Base-by-base conservation (phyloP, 2,113 vertebrate genomes). In the Poeciliopsis retropinna region DNA sequence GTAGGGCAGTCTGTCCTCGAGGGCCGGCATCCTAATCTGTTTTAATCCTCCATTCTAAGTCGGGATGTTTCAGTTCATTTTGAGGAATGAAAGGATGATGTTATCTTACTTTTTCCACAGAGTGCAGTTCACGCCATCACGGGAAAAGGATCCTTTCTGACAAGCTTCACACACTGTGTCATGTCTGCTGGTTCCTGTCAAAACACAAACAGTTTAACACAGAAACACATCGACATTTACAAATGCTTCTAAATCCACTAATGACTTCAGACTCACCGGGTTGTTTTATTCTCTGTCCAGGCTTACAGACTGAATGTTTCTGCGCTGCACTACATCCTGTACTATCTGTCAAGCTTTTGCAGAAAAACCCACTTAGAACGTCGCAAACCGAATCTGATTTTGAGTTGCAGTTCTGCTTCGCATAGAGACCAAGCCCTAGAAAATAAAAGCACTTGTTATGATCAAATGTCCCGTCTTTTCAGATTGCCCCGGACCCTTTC, bases 91-190 rank as follows among this genome's bases (percentile, higher is more conserved):
- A 57, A 57, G 22, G 51, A 57, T 3, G 25, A 57, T n/a, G 10
- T n/a, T n/a, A n/a, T 57, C 76, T 22, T 77, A 85, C 82, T 2
- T 3, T 10, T 31, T 82, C 85, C 79, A 84, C 5, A 1, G 1
- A 0, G 31, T 37, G 60, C 85, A 87, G 32, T 5, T 71, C 34
- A 79, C 5, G 5, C 85, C 85, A 0, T 79, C 8, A 2, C 3
- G 1, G 22, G 79, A 84, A 63, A 82, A 87, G 0, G 5, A 63
- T 1, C 82, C 76, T 0, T 14, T 8, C 13, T 4, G 37, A 74
- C 85, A 87, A 10, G 6, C 15, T 66, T 82, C 79, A 85, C 85
- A 84, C 60, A 70, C 64, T 0, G 79, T 75, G 19, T 87, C 79
- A 5, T 0, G n/a, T 34, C 6, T 66, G 31, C 34, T 66, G 64